Conservation (phyloP, 2,113 vertebrate genomes). For the Bucco capensis region DNA sequence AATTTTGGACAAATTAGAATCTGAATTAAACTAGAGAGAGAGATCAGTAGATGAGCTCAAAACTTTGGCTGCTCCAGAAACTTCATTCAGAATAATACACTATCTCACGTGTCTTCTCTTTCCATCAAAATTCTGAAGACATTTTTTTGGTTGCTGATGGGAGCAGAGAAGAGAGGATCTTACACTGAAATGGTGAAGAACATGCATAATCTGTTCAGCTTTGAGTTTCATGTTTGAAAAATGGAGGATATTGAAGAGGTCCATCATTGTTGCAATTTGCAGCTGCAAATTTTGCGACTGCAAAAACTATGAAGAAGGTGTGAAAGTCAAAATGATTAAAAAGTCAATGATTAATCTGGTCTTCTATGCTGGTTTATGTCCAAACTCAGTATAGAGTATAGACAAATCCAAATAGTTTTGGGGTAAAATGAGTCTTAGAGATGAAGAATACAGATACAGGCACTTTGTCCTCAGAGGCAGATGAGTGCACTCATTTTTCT, state of each 20-base stretch:
- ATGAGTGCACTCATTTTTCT: not conserved
- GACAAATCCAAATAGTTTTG: not conserved
- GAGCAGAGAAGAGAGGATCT: not conserved
- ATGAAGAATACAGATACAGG: not conserved
- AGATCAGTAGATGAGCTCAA: constrained; percentile 60
- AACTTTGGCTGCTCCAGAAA: constrained; percentile 64
- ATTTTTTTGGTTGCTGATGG: not conserved
- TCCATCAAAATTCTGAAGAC: not conserved
- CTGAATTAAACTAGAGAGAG: constrained; percentile 68
- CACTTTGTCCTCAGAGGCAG: not conserved
- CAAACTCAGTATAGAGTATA: not conserved
- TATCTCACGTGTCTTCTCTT: not conserved
- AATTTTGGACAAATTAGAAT: constrained; percentile 74
- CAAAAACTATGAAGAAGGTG: not conserved
- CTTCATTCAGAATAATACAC: constrained; percentile 57
- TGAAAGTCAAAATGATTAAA: not conserved
- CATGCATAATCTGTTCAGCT: rapidly evolving
- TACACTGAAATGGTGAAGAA: not conserved
- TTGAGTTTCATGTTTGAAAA: not conserved
- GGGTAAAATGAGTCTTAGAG: not conserved
- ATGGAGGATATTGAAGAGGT: not conserved
- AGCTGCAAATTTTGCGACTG: no score
- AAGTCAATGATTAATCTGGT: not conserved
- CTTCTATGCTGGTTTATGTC: not conserved
- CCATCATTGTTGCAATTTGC: not conserved